Evolutionary conservation across 2,888 invertebrate species (phyloP), one percentile per base, ranked within the genome.

Genomic region (Stenotaenia linearis): DNA sequence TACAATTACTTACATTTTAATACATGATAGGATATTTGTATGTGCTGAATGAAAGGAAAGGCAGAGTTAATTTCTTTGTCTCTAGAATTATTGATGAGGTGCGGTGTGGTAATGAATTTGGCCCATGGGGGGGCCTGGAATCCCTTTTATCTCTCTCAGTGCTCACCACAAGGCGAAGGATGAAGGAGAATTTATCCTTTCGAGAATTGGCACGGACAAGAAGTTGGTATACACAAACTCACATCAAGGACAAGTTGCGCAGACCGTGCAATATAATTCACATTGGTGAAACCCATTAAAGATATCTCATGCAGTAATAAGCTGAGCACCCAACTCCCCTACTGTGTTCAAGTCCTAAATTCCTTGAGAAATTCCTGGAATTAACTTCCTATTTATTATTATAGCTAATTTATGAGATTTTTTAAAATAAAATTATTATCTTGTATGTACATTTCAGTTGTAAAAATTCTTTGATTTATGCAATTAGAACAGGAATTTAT

Each of bases 21-120:
- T 10, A 25, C 9, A 69, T 6, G 25, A 69, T 28, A 28, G 7
- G 10, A n/a, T n/a, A 69, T 69, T 69, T 69, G 69, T 69, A 25
- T 69, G 69, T 12, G 1, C n/a, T 28, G 28, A 61, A 25, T 61
- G 21, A 23, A 23, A 12, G 21, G 61, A 69, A 69, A 69, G 69
- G 28, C 69, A 25, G 28, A 69, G 69, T 69, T 69, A 69, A 69
- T 69, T 69, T 69, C 69, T 69, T 69, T 69, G 69, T 69, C 69
- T 69, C 69, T 28, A 23, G 69, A 28, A 69, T 69, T 28, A 69
- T 69, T 69, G 69, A 69, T 69, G 69, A 69, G 69, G 69, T 69
- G 69, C 69, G 69, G 69, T 69, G 69, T 69, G 69, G 69, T 69
- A 69, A 69, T 69, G 69, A 69, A 69, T 69, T 69, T 69, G 69